Percentiles rank a stretch among this genome's conserved stretches.
phyloP scores from a whole-genome alignment of 2,797 vertebrate genomes.

The Balearica regulorum region DNA sequence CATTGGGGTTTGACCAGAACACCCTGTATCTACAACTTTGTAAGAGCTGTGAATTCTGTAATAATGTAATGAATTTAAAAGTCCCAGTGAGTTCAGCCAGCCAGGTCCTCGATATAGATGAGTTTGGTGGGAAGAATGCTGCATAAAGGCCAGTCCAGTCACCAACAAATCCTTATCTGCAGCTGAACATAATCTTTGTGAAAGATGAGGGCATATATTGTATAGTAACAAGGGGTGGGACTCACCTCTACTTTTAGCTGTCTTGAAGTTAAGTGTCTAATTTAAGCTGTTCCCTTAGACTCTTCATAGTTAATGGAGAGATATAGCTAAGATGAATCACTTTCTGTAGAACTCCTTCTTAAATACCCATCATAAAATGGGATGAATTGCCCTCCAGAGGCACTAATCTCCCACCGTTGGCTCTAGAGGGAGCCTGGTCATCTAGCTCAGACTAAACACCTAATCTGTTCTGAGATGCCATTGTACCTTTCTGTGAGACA shows the following conservation, averaged over 20 bases:
- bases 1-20: background rate
- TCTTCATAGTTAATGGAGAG: background rate
- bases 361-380: background rate
- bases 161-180: background rate
- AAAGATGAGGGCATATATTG: background rate
- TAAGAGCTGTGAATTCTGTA: background rate
- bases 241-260: background rate
- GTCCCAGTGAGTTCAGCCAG: background rate
- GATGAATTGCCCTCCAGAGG: background rate
- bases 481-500: background rate
- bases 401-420: background rate
- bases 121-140: background rate
- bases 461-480: background rate
- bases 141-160: background rate
- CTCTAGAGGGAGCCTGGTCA: background rate
- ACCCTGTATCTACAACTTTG: background rate
- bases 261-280: background rate
- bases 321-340: background rate
- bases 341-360: background rate
- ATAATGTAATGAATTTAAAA: background rate
- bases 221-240: background rate
- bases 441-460: background rate
- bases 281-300: background rate
- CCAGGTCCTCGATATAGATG: fast-evolving
- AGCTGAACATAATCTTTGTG: background rate